Evolutionary conservation across 2,888 invertebrate species (phyloP).

Genomic region (Hypolimnas misippus): DNA sequence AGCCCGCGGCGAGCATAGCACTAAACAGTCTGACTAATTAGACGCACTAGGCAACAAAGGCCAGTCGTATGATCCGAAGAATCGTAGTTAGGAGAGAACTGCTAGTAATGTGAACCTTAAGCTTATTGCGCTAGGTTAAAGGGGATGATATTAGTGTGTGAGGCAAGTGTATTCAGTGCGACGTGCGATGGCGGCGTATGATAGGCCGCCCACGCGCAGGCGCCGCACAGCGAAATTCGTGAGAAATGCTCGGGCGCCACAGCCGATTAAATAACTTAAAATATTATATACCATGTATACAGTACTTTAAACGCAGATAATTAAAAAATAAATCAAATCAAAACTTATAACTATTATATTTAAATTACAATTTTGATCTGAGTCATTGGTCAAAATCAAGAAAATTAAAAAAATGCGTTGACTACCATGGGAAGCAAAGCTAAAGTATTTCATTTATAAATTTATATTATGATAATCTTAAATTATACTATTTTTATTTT

Average conservation of each 20-base stretch:
- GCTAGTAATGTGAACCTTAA: constrained; percentile 53
- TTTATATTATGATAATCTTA: neutral
- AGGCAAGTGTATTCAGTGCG: constrained; percentile 55
- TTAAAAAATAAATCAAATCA: neutral
- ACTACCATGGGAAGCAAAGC: neutral
- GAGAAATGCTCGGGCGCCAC: constrained; percentile 71
- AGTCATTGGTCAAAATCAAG: neutral
- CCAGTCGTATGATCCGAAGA: constrained; percentile 52
- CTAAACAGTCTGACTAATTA: constrained; percentile 83
- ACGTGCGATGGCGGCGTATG: constrained; percentile 75
- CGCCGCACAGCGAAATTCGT: constrained; percentile 81
- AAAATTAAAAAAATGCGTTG: neutral
- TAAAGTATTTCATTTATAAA: neutral
- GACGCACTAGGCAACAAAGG: constrained; percentile 80
- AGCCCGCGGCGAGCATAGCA: constrained; percentile 70
- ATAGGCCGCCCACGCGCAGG: constrained; percentile 79
- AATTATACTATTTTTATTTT: neutral
- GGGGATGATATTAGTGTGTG: constrained; percentile 50
- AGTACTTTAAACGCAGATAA: constrained; percentile 8
- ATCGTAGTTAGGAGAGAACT: constrained; percentile 38
- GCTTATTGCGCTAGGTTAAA: constrained; percentile 49
- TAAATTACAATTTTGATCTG: neutral
- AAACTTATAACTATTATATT: neutral
- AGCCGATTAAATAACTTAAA: constrained; percentile 20
- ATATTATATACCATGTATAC: constrained; percentile 21